phyloP scores from a whole-genome alignment of 1,140 invertebrate genomes.

The Saxidomus purpurata region DNA sequence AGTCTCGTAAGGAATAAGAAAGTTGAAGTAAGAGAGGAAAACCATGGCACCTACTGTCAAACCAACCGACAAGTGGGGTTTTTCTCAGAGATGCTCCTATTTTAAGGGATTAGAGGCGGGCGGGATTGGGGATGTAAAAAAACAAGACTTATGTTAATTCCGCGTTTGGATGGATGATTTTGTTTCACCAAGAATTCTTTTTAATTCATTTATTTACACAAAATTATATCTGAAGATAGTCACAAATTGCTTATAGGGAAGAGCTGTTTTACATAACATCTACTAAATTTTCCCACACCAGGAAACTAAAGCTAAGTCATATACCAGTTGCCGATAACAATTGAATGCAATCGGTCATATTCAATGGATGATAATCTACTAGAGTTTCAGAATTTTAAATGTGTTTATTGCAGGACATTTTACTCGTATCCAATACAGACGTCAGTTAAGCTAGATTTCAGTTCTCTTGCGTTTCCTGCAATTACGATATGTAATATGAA shows the following conservation, averaged over 20 bases:
- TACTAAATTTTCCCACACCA: not conserved
- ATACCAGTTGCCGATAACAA: not conserved
- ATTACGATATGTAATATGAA: constrained; percentile 40
- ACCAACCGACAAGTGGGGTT: too few relatives aligned
- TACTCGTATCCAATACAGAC: constrained; percentile 35
- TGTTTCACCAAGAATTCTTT: too few relatives aligned
- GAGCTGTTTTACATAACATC: not conserved
- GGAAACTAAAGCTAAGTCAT: not conserved
- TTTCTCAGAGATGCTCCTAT: too few relatives aligned
- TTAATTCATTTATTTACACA: not conserved
- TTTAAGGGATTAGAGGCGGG: too few relatives aligned
- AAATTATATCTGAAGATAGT: too few relatives aligned
- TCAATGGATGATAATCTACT: not conserved
- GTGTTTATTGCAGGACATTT: not conserved
- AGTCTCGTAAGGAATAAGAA: too few relatives aligned
- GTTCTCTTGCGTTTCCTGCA: constrained; percentile 9
- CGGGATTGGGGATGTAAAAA: too few relatives aligned
- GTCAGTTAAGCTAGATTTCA: not conserved
- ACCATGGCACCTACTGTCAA: too few relatives aligned
- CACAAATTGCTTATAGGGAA: not conserved
- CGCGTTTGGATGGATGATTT: too few relatives aligned
- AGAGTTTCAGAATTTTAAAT: not conserved
- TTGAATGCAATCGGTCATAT: not conserved
- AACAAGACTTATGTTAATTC: too few relatives aligned
- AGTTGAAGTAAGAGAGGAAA: too few relatives aligned